A percentile compares a stretch with the other conserved stretches of the same genome.
Conservation (phyloP, 1,140 invertebrate species). For the Listronotus bonariensis region DNA sequence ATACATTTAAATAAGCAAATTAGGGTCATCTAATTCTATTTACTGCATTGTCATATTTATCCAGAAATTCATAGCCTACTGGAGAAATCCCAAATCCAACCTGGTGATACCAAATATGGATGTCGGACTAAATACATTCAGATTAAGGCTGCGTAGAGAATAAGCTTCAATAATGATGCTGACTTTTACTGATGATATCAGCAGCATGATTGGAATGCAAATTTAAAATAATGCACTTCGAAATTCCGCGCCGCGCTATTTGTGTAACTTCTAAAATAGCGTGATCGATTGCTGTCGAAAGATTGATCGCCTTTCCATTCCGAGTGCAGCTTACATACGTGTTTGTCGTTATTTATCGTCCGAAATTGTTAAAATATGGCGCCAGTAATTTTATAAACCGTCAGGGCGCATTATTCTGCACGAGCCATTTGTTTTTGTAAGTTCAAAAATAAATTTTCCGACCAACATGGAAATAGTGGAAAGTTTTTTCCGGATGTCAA, state of each 20-base stretch:
- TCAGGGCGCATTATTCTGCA: conserved; percentile 38
- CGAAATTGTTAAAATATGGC: conserved; percentile 40
- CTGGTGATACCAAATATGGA: too few relatives aligned
- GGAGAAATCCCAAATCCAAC: too few relatives aligned
- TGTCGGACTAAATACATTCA: too few relatives aligned
- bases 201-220: conserved; percentile 1
- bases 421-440: conserved; percentile 41
- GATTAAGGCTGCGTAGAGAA: too few relatives aligned
- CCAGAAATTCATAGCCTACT: too few relatives aligned
- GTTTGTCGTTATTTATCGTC: conserved; percentile 41
- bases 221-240: conserved; percentile 17
- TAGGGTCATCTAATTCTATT: too few relatives aligned
- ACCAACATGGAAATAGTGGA: conserved; percentile 39
- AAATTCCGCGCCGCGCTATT: conserved; percentile 30
- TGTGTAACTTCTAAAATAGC: conserved; percentile 40
- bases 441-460: conserved; percentile 36
- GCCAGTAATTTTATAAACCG: conserved; percentile 42
- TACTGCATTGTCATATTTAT: too few relatives aligned
- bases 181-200: too few relatives aligned
- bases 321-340: conserved; percentile 38
- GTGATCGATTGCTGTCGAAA: conserved; percentile 32
- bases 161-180: too few relatives aligned
- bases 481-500: conserved; percentile 35
- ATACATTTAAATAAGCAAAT: too few relatives aligned
- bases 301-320: conserved; percentile 37